Conservation (phyloP, 2,113 vertebrate genomes). For the Centropus unirufus region DNA sequence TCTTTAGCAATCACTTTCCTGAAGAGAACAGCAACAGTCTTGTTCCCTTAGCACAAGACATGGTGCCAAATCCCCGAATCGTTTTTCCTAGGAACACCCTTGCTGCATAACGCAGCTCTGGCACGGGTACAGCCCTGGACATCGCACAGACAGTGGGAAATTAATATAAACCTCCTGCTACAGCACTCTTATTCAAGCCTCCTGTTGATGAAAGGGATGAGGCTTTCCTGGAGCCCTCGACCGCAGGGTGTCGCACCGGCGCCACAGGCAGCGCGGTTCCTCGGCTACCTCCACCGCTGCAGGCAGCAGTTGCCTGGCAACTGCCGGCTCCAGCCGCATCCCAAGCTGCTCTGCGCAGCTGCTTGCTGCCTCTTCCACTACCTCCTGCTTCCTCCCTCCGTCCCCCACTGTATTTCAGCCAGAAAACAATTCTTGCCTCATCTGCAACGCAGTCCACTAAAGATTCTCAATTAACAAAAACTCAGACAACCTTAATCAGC, state of each 20-base stretch:
- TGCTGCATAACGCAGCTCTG: neutral
- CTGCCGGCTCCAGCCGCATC: neutral
- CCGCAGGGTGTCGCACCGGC: too few relatives aligned
- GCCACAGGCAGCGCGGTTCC: neutral
- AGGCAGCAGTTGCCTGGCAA: conserved; percentile 32
- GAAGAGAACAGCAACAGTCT: neutral
- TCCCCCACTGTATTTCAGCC: neutral
- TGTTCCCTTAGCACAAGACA: neutral
- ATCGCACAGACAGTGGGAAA: neutral
- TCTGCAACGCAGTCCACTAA: neutral
- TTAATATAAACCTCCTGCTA: fast-evolving
- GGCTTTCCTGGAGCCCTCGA: too few relatives aligned
- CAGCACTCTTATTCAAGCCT: fast-evolving
- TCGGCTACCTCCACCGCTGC: neutral
- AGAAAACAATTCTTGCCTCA: neutral
- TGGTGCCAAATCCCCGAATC: neutral
- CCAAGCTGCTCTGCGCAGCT: neutral
- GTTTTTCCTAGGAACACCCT: fast-evolving
- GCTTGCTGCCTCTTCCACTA: neutral
- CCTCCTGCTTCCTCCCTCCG: too few relatives aligned
- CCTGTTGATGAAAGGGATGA: fast-evolving
- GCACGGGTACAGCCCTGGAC: neutral
- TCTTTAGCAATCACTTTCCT: neutral
- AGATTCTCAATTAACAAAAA: neutral
- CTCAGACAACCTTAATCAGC: neutral